Conservation (phyloP, 2,888 invertebrate species). For the Nymphalis polychloros region DNA sequence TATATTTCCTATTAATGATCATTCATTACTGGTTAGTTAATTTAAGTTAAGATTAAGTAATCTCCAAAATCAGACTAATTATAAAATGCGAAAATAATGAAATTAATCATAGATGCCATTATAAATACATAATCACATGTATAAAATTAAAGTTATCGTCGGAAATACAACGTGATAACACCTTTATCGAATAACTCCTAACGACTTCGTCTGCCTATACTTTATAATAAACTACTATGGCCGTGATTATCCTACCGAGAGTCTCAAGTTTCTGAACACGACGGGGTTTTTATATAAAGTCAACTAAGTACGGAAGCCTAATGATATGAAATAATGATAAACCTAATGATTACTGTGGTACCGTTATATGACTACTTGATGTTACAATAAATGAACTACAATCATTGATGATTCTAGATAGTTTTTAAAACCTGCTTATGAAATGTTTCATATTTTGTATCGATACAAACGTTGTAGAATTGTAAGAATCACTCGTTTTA, state of each 20-base stretch:
- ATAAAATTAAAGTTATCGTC: slow-evolving; percentile 11
- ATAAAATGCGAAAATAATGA: too few relatives aligned
- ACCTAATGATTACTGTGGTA: slow-evolving; percentile 35
- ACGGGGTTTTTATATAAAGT: slow-evolving; percentile 46
- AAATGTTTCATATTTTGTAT: not conserved
- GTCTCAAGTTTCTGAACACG: slow-evolving; percentile 40
- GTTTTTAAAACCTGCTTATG: not conserved
- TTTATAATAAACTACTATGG: slow-evolving; percentile 48
- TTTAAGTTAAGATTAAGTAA: too few relatives aligned
- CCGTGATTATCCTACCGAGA: slow-evolving; percentile 48
- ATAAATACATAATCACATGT: too few relatives aligned
- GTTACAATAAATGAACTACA: slow-evolving; percentile 35
- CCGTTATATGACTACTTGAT: slow-evolving; percentile 46
- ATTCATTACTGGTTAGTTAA: too few relatives aligned
- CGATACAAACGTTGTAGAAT: not conserved
- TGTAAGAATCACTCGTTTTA: not conserved
- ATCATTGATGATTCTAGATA: slow-evolving; percentile 22
- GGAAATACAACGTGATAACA: slow-evolving; percentile 17
- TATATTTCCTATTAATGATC: too few relatives aligned
- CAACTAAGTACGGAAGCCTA: slow-evolving; percentile 43
- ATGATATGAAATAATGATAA: slow-evolving; percentile 42
- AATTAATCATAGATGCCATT: too few relatives aligned
- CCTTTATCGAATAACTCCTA: slow-evolving; percentile 33
- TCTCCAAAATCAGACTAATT: too few relatives aligned
- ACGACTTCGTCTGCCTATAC: slow-evolving; percentile 46